Percentiles rank a stretch among this genome's conserved stretches.
Evolutionary conservation across 2,888 invertebrate species (phyloP).

Genomic region (Dryobota labecula): DNA sequence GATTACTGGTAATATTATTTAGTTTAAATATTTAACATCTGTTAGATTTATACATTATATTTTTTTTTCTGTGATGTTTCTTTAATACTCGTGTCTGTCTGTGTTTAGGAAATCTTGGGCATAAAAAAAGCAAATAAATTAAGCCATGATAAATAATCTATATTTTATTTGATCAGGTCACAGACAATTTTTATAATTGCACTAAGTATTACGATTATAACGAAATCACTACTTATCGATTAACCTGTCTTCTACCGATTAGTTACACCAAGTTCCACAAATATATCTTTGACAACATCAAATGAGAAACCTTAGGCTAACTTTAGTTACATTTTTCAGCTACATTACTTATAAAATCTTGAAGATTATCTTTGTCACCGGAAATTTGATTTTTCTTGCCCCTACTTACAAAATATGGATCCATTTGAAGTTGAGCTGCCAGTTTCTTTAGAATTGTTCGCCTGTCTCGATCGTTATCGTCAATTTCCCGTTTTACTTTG

Average conservation of each 20-base stretch:
- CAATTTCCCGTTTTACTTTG: constrained; percentile 79
- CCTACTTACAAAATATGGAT: constrained; percentile 86
- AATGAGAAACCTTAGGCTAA: constrained; percentile 40
- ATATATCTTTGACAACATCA: constrained; percentile 52
- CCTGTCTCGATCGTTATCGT: constrained; percentile 82
- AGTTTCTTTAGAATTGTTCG: constrained; percentile 84
- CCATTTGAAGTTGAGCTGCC: constrained; percentile 84
- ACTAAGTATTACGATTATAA: constrained; percentile 43
- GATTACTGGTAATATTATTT: constrained; percentile 21
- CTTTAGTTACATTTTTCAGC: constrained; percentile 78
- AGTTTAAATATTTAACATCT: constrained; percentile 18
- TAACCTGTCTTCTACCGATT: constrained; percentile 6
- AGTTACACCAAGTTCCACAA: constrained; percentile 52
- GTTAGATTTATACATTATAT: constrained; percentile 1
- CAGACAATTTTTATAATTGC: constrained; percentile 57
- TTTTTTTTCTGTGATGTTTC: constrained; percentile 12
- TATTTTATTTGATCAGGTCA: constrained; percentile 71
- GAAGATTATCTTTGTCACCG: constrained; percentile 69
- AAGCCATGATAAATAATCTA: constrained; percentile 69
- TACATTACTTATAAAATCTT: constrained; percentile 79
- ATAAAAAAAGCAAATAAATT: constrained; percentile 45
- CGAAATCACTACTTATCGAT: constrained; percentile 50
- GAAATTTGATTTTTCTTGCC: constrained; percentile 80
- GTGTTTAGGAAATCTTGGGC: constrained; percentile 9
- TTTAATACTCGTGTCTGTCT: constrained; percentile 1